A percentile compares a stretch with the other conserved stretches of the same genome.
phyloP scores from a whole-genome alignment of 2,113 vertebrate genomes.

The Melanerpes formicivorus region DNA sequence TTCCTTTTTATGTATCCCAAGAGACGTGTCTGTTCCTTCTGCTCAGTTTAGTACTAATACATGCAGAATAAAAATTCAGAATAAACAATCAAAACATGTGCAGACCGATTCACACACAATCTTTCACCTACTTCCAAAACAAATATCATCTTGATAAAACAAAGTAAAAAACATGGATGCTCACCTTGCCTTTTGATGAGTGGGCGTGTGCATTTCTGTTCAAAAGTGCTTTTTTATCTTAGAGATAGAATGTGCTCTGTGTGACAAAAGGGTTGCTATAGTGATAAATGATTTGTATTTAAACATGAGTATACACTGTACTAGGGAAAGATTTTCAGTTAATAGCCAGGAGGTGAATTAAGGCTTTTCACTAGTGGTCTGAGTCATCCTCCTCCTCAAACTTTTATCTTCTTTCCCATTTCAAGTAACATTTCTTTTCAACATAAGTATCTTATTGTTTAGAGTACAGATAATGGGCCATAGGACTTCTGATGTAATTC shows the following conservation, averaged over 20 bases:
- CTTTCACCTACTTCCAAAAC: constrained; percentile 6
- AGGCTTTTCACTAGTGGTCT: constrained; percentile 67
- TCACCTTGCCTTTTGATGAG: constrained; percentile 39
- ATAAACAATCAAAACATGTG: not conserved
- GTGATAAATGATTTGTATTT: constrained; percentile 76
- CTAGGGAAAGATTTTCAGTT: constrained; percentile 73
- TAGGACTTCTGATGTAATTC: not conserved
- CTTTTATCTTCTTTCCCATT: constrained; percentile 41
- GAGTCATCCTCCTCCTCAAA: constrained; percentile 72
- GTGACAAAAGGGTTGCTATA: constrained; percentile 80
- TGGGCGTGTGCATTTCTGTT: constrained; percentile 68
- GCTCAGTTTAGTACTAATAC: constrained; percentile 13
- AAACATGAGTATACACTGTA: constrained; percentile 79
- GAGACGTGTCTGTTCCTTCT: constrained; percentile 28
- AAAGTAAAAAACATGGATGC: not conserved
- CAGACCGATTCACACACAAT: not conserved
- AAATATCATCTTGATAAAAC: constrained; percentile 9
- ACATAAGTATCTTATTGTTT: not conserved
- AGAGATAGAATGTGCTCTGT: constrained; percentile 59
- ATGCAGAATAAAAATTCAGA: constrained; percentile 22
- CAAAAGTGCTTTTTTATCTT: constrained; percentile 69
- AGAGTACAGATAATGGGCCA: not conserved
- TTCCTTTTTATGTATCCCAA: not conserved
- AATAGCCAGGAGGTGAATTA: constrained; percentile 74
- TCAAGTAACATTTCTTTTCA: constrained; percentile 30